Conservation (phyloP, 2,797 vertebrate genomes). For the Sebastes miniatus region DNA sequence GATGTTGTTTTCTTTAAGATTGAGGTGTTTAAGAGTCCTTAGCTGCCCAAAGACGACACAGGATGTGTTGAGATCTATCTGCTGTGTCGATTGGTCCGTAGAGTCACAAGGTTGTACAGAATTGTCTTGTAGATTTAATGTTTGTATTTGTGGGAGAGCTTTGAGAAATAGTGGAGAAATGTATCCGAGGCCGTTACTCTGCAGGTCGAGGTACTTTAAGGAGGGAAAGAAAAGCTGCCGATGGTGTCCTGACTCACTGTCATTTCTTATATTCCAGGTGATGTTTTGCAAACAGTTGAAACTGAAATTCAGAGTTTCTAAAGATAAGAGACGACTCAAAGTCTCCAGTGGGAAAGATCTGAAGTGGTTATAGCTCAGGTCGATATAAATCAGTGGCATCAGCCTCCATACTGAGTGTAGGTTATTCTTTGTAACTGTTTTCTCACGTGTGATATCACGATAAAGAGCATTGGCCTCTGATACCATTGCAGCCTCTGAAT, state of each 20-base stretch:
- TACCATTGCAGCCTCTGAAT: slow-evolving; percentile 60
- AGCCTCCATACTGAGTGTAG: slow-evolving; percentile 42
- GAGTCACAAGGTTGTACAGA: slow-evolving; percentile 67
- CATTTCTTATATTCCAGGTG: slow-evolving; percentile 54
- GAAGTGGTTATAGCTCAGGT: slow-evolving; percentile 85
- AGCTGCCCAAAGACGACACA: slow-evolving; percentile 69
- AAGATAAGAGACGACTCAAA: slow-evolving; percentile 72
- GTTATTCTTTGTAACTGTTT: slow-evolving; percentile 35
- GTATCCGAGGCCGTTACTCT: slow-evolving; percentile 68
- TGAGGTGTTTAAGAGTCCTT: slow-evolving; percentile 73
- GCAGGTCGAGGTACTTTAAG: slow-evolving; percentile 71
- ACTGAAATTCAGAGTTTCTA: slow-evolving; percentile 80
- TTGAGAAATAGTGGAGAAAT: slow-evolving; percentile 68
- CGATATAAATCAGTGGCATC: slow-evolving; percentile 72
- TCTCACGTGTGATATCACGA: slow-evolving; percentile 51
- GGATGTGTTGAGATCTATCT: not conserved
- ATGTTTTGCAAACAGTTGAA: slow-evolving; percentile 82
- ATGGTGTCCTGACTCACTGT: slow-evolving; percentile 2
- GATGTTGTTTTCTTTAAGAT: slow-evolving; percentile 74
- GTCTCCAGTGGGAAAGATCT: slow-evolving; percentile 76
- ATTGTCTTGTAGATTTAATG: slow-evolving; percentile 75
- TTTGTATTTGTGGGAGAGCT: slow-evolving; percentile 70
- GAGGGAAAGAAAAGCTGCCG: slow-evolving; percentile 64
- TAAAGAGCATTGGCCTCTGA: slow-evolving; percentile 65
- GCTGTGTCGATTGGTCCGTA: not conserved